Conservation (phyloP, 2,797 vertebrate species). For the Periparus ater region DNA sequence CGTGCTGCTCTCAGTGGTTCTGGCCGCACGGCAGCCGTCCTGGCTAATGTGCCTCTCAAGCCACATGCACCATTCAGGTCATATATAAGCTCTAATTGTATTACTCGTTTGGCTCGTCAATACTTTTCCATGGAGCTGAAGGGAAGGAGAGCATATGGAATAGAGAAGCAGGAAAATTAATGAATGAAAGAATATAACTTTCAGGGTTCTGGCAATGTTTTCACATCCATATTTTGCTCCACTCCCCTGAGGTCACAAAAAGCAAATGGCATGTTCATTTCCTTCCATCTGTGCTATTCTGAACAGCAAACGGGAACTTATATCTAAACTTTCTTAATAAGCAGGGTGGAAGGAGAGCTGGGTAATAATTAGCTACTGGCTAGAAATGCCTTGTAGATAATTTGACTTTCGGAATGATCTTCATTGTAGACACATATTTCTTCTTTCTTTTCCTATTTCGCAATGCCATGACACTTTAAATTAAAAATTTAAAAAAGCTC, state of each 20-base stretch:
- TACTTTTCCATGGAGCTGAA: constrained; percentile 52
- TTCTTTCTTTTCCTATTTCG: background rate
- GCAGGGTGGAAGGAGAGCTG: constrained; percentile 17
- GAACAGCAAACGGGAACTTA: constrained; percentile 38
- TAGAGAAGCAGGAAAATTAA: constrained; percentile 64
- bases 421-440: background rate
- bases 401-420: background rate
- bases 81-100: constrained; percentile 52
- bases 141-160: constrained; percentile 58
- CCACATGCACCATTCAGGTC: constrained; percentile 10
- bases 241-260: constrained; percentile 57
- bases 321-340: constrained; percentile 60
- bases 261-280: constrained; percentile 70
- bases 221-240: constrained; percentile 60
- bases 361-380: constrained; percentile 51
- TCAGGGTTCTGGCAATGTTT: constrained; percentile 60
- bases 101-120: constrained; percentile 57
- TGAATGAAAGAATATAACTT: constrained; percentile 65
- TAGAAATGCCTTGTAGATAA: background rate
- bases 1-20: background rate
- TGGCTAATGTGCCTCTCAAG: background rate
- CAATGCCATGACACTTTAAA: background rate
- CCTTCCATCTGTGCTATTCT: constrained; percentile 66
- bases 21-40: background rate
- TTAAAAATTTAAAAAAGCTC: background rate